These are phyloP conservation scores for Camponotus pennsylvanicus DNA, from an alignment of 1,140 invertebrate species.

Conservation along the genomic window DNA sequence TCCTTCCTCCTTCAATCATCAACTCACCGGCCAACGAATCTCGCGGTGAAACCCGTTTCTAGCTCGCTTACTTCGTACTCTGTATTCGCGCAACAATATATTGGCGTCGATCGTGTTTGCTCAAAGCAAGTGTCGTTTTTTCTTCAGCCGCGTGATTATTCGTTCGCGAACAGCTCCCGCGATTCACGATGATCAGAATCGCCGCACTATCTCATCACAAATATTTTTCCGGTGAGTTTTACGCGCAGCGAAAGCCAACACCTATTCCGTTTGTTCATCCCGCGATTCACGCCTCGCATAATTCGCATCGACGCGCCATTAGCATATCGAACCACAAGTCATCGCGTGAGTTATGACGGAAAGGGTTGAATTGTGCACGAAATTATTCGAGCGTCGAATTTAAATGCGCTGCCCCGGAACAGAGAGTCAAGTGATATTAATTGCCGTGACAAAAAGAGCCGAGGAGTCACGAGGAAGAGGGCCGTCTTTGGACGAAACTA, in stretches of 20 bases:
- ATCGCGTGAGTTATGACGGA: constrained; percentile 75
- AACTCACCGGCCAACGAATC: constrained; percentile 42
- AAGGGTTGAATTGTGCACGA: constrained; percentile 82
- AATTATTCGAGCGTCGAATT: constrained; percentile 83
- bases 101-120: constrained; percentile 29
- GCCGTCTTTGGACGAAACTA: constrained; percentile 19
- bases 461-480: neutral
- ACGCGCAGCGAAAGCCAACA: neutral
- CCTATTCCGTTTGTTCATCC: constrained; percentile 25
- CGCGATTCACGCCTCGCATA: constrained; percentile 66
- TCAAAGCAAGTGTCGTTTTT: constrained; percentile 39
- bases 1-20: constrained; percentile 26
- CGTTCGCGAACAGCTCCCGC: neutral
- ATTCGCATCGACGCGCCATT: constrained; percentile 77
- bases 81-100: constrained; percentile 36
- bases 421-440: constrained; percentile 81
- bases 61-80: constrained; percentile 46
- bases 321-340: constrained; percentile 74
- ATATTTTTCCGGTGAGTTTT: constrained; percentile 7
- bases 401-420: constrained; percentile 73
- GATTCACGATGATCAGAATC: constrained; percentile 39
- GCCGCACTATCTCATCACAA: neutral
- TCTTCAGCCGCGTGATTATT: constrained; percentile 5
- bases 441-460: constrained; percentile 74
- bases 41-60: constrained; percentile 33